Evolutionary conservation across 1,140 invertebrate species (phyloP).

Genomic region (Contarinia nasturtii): DNA sequence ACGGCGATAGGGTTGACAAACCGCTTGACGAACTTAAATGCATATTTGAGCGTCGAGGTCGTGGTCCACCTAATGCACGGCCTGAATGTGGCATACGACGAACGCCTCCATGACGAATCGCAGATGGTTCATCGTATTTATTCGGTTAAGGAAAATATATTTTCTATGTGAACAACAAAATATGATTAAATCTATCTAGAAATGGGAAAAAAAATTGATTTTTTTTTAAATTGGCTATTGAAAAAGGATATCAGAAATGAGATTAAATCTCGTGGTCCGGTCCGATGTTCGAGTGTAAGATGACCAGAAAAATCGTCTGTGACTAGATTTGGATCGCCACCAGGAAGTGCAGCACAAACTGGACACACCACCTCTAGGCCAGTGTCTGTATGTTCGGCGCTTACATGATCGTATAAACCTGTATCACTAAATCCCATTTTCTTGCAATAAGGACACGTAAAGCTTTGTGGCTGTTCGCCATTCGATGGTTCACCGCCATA

Average conservation of each 20-base stretch:
- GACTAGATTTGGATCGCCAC: constrained; percentile 91
- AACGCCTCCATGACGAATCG: constrained; percentile 58
- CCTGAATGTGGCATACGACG: constrained; percentile 69
- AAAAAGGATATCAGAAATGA: constrained; percentile 62
- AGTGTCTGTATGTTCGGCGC: constrained; percentile 30
- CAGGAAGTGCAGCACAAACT: constrained; percentile 84
- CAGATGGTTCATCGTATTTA: constrained; percentile 61
- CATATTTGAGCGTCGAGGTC: constrained; percentile 72
- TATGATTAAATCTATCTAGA: not conserved
- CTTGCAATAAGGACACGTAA: constrained; percentile 92
- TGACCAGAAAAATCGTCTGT: constrained; percentile 96
- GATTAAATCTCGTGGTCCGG: constrained; percentile 66
- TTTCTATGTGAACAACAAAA: not conserved
- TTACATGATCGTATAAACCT: constrained; percentile 80
- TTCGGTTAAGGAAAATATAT: constrained; percentile 32
- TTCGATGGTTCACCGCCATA: constrained; percentile 83
- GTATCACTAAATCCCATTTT: constrained; percentile 89
- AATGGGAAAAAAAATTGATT: not conserved
- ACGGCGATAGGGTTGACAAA: constrained; percentile 56
- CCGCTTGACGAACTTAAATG: constrained; percentile 73
- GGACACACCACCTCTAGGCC: constrained; percentile 64
- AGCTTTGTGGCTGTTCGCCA: constrained; percentile 81
- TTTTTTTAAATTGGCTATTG: constrained; percentile 2
- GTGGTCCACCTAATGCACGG: constrained; percentile 50
- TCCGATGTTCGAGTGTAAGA: constrained; percentile 83